Percentiles rank a stretch among this genome's conserved stretches.
Evolutionary conservation across 1,140 invertebrate genomes (phyloP).

Genomic region (Pomacea maculata): DNA sequence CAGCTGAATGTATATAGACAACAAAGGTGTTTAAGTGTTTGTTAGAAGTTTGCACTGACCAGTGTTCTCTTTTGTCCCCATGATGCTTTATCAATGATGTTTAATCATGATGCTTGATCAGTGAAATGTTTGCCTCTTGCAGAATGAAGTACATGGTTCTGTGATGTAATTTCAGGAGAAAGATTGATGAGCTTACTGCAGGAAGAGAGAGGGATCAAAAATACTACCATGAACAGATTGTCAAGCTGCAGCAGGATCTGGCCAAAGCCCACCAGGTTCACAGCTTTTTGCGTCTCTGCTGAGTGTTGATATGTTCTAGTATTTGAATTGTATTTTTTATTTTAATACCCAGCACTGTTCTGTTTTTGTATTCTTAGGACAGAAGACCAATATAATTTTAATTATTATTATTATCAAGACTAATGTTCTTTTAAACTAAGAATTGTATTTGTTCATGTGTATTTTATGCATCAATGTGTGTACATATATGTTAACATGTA

Average conservation of each 20-base stretch:
- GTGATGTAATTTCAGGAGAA: conserved; percentile 42
- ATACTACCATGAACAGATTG: conserved; percentile 59
- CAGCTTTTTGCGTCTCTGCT: neutral
- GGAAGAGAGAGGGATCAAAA: conserved; percentile 62
- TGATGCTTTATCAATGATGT: neutral
- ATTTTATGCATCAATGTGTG: neutral
- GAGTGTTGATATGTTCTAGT: no score
- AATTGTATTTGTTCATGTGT: neutral
- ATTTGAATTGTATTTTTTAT: neutral
- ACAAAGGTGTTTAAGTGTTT: neutral
- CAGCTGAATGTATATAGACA: neutral
- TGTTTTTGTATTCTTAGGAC: neutral
- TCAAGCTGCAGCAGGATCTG: conserved; percentile 55
- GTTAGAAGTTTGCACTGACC: neutral
- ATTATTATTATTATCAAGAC: neutral
- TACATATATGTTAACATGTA: neutral
- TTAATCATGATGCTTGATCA: neutral
- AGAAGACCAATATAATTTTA: neutral
- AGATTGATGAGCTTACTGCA: conserved; percentile 54
- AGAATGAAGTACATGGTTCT: no score
- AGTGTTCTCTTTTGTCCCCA: neutral
- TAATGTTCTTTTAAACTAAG: neutral
- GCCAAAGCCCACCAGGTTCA: conserved; percentile 50
- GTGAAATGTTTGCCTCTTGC: neutral
- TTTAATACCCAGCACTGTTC: neutral